A percentile compares a stretch with the other conserved stretches of the same genome.
These are phyloP conservation scores for Anoplopoma fimbria DNA, from an alignment of 2,113 vertebrate genomes.

Conservation along the genomic window DNA sequence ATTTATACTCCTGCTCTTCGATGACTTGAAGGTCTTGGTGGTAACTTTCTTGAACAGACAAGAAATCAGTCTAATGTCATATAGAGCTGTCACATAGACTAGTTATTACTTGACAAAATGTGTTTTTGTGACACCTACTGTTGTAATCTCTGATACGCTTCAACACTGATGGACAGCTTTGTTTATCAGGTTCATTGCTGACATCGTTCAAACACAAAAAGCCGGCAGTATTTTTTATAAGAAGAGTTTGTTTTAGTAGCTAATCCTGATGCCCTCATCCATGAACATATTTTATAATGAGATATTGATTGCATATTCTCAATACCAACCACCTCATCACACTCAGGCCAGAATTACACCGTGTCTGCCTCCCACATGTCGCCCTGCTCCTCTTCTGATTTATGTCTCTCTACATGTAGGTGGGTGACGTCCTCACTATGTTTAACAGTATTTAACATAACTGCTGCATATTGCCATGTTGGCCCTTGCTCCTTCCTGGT, in stretches of 20 bases:
- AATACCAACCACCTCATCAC: not conserved
- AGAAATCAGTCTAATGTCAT: not conserved
- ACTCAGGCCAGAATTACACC: not conserved
- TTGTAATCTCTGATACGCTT: not conserved
- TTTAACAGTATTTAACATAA: not conserved
- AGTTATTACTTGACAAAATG: not conserved
- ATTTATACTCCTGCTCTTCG: too few relatives aligned
- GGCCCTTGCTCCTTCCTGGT: conserved; percentile 3
- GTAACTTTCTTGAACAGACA: not conserved
- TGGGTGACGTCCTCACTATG: not conserved
- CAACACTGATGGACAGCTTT: not conserved
- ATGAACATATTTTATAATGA: not conserved
- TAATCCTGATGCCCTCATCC: not conserved
- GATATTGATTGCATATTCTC: conserved; percentile 5
- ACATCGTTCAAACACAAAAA: not conserved
- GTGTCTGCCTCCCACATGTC: not conserved
- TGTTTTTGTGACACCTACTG: not conserved
- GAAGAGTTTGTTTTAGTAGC: not conserved
- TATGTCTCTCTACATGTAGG: not conserved
- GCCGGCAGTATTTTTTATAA: not conserved
- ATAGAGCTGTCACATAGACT: not conserved
- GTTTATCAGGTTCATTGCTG: not conserved
- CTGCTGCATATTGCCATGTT: not conserved
- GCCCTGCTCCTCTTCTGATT: not conserved
- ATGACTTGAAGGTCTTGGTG: not conserved